Evolutionary conservation across 1,140 invertebrate genomes (phyloP).

Genomic region (Trachelipus rathkii): DNA sequence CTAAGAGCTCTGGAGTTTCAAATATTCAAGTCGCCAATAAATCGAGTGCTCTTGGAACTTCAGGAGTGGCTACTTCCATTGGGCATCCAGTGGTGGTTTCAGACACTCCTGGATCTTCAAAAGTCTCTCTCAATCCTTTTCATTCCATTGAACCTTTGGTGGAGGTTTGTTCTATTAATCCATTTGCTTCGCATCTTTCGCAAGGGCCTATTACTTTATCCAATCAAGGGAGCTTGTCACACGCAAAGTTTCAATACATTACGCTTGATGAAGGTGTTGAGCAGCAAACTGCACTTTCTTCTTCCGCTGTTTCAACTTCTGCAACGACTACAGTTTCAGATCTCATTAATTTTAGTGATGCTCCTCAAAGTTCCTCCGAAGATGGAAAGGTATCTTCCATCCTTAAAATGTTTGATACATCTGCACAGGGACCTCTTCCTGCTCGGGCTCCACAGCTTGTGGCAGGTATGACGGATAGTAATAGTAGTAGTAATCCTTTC

Average conservation of each 20-base stretch:
- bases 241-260: too few species aligned
- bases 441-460: not conserved
- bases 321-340: not conserved
- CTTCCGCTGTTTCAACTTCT: not conserved
- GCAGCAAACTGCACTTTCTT: too few species aligned
- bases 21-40: too few species aligned
- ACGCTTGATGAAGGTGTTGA: too few species aligned
- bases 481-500: too few species aligned
- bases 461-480: not conserved
- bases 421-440: not conserved
- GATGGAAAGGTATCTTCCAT: not conserved
- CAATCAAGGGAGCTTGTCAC: too few species aligned
- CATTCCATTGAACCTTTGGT: not conserved
- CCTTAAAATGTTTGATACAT: not conserved
- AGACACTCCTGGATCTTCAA: not conserved
- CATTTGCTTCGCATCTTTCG: not conserved
- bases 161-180: not conserved
- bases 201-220: not conserved
- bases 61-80: not conserved
- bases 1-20: too few species aligned
- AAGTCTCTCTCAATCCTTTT: not conserved
- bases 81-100: not conserved
- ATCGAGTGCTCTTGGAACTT: too few species aligned
- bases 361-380: not conserved
- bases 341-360: conserved; percentile 3